Conservation (phyloP, 2,797 vertebrate genomes). For the Bradypodion ventrale region DNA sequence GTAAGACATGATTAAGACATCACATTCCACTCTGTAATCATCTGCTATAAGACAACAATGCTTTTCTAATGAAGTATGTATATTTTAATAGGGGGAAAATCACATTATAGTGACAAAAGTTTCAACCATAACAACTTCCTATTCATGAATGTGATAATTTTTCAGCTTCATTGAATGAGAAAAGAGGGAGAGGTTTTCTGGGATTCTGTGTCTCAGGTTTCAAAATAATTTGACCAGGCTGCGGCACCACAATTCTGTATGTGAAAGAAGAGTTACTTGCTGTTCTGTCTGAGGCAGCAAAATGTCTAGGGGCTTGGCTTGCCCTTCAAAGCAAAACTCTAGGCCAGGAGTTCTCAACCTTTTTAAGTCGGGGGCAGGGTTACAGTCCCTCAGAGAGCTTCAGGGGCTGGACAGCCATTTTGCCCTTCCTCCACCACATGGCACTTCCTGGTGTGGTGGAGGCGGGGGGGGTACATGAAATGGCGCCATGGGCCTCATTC, state of each 20-base stretch:
- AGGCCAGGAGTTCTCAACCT: too few relatives aligned
- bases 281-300: not conserved
- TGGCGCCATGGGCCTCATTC: too few relatives aligned
- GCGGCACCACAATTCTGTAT: too few relatives aligned
- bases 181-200: not conserved
- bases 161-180: constrained; percentile 52
- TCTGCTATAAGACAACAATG: constrained; percentile 46
- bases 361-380: too few relatives aligned
- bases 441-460: too few relatives aligned
- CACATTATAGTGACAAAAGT: too few relatives aligned
- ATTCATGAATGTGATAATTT: constrained; percentile 68
- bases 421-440: too few relatives aligned
- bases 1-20: constrained; percentile 39
- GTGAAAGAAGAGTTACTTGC: not conserved
- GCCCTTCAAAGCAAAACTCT: not conserved
- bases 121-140: constrained; percentile 50
- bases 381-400: too few relatives aligned
- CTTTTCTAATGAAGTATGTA: constrained; percentile 68
- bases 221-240: not conserved
- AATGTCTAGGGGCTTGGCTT: not conserved
- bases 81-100: constrained; percentile 67
- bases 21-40: not conserved
- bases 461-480: too few relatives aligned
- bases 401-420: too few relatives aligned
- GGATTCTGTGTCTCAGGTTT: not conserved